These are phyloP conservation scores for Epistrophe grossulariae DNA, from an alignment of 2,888 invertebrate species.

Conservation along the genomic window DNA sequence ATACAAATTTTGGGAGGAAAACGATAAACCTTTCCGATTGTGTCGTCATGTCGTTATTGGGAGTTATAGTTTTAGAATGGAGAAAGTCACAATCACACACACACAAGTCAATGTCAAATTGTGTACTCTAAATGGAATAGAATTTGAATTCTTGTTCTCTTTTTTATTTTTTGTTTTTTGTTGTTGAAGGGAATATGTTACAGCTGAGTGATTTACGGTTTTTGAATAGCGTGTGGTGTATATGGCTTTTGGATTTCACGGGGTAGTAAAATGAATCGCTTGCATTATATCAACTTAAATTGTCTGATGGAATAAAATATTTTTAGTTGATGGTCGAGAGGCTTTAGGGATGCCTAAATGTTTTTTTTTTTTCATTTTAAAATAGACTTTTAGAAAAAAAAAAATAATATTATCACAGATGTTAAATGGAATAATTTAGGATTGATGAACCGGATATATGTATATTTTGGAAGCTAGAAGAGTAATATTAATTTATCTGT, in stretches of 20 bases:
- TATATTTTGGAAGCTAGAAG: not conserved
- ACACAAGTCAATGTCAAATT: conserved; percentile 48
- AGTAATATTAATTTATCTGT: not conserved
- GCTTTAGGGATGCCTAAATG: not conserved
- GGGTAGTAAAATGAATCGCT: conserved; percentile 11
- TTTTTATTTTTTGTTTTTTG: not conserved
- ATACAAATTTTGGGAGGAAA: conserved; percentile 31
- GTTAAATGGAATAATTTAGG: not conserved
- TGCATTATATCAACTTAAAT: not conserved
- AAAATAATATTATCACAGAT: not conserved
- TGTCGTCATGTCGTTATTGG: conserved; percentile 61
- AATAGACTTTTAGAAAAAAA: not conserved
- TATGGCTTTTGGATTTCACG: conserved; percentile 20
- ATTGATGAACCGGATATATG: not conserved
- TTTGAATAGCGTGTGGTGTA: conserved; percentile 38
- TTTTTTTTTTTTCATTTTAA: not conserved
- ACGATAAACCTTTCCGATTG: conserved; percentile 65
- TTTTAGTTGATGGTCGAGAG: conserved; percentile 1
- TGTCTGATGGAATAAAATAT: conserved; percentile 28
- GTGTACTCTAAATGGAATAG: conserved; percentile 50
- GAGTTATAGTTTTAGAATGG: conserved; percentile 59
- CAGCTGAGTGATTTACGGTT: conserved; percentile 68
- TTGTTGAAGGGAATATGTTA: conserved; percentile 37
- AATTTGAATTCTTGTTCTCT: conserved; percentile 50
- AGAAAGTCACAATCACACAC: conserved; percentile 51